Base-by-base conservation (phyloP, 2,113 vertebrate genomes). In the Anhinga anhinga region DNA sequence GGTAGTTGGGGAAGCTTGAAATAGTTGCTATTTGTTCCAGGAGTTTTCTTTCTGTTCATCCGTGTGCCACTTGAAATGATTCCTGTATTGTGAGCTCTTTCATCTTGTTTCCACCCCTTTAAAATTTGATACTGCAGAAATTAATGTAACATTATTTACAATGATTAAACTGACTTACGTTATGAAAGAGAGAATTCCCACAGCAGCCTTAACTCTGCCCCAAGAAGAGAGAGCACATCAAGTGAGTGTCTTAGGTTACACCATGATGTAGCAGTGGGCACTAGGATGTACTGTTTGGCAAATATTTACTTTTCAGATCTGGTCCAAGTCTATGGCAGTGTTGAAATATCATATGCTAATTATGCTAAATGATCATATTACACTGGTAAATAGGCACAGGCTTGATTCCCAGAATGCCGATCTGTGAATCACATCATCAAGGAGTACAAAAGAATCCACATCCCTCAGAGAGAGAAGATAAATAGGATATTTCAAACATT, bases 141-240 rank as follows among this genome's bases (percentile, higher is more conserved):
- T 95, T 91, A 91, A 91, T 89, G 53, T 91, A 73, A 72, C 40
- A 30, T 91, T 90, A 82, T 69, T 53, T 72, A 4, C 72, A 61
- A 85, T 66, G n/a, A 89, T 95, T 79, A 69, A 89, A 73, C 70
- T 85, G 15, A 45, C 32, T 58, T 62, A 32, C 80, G 38, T 67
- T 91, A 70, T 38, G 89, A 90, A 96, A 93, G 55, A 85, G 81
- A 97, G 94, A 97, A 95, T 87, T 95, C 96, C 89, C 91, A 62
- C n/a, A 53, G 58, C 70, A 91, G 22, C 66, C 29, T 72, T 95
- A 93, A 95, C 66, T 86, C 34, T 88, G n/a, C 7, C 23, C 45
- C 73, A 25, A 87, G 91, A 85, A 85, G 84, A 93, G 86, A 88
- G 77, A 82, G 50, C 16, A n/a, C 50, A 45, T 82, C 10, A 73